Percentiles rank a stretch among this genome's conserved stretches.
Evolutionary conservation across 2,888 invertebrate species (phyloP).

Genomic region (Ophioninae sp.): DNA sequence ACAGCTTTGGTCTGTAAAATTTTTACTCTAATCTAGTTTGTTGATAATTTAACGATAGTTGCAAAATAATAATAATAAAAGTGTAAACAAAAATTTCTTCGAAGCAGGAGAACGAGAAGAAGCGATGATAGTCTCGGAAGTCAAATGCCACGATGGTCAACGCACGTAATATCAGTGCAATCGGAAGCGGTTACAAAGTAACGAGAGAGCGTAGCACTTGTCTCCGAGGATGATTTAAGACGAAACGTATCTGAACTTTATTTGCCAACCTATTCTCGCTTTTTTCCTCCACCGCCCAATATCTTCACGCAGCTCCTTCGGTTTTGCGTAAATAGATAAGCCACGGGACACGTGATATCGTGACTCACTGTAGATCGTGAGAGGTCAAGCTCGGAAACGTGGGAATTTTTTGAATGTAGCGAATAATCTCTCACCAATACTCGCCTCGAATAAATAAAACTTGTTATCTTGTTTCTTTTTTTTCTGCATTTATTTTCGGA

Average conservation of each 20-base stretch:
- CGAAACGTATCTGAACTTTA: neutral
- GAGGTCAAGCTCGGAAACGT: constrained; percentile 31
- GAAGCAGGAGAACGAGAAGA: neutral
- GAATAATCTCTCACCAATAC: constrained; percentile 19
- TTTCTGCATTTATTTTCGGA: neutral
- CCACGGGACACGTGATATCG: constrained; percentile 11
- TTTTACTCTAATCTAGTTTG: too few species aligned
- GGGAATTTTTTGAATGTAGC: constrained; percentile 37
- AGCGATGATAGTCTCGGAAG: neutral
- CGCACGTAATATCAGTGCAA: constrained; percentile 9
- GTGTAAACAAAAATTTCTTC: neutral
- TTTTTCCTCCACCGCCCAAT: neutral
- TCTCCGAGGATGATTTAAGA: neutral
- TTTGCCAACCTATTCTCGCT: neutral
- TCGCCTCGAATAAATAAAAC: neutral
- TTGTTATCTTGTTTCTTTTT: neutral
- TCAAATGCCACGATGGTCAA: constrained; percentile 23
- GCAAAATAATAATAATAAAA: too few species aligned
- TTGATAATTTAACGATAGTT: neutral
- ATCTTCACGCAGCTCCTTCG: neutral
- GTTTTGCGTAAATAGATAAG: constrained; percentile 39
- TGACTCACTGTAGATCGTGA: constrained; percentile 40
- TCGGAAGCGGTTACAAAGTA: neutral
- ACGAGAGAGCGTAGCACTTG: neutral
- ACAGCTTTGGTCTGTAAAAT: too few species aligned